Percentiles rank a stretch among this genome's conserved stretches.
These are phyloP conservation scores for Chydorus sphaericus DNA, from an alignment of 2,888 invertebrate genomes.

Conservation along the genomic window DNA sequence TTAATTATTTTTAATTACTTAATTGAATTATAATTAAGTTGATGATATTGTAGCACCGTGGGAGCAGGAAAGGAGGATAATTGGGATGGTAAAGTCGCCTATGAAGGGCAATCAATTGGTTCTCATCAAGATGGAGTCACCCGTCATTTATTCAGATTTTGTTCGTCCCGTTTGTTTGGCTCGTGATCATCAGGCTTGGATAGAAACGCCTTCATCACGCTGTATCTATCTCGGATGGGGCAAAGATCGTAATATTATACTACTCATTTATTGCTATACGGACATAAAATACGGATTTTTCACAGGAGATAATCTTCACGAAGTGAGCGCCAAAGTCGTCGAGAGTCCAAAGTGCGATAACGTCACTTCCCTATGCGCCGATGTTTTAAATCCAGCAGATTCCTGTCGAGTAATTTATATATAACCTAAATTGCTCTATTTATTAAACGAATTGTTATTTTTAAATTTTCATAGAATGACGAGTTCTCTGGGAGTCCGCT, in stretches of 20 bases:
- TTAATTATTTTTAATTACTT: background rate
- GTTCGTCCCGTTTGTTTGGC: conserved; percentile 64
- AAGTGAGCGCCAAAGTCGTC: conserved; percentile 58
- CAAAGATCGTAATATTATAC: conserved; percentile 42
- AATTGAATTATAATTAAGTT: conserved; percentile 23
- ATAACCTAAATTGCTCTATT: background rate
- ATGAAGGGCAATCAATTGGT: conserved; percentile 78
- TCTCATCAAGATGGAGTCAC: conserved; percentile 59
- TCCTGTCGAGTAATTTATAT: conserved; percentile 63
- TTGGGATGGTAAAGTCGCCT: conserved; percentile 80
- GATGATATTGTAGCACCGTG: conserved; percentile 44
- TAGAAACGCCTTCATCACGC: conserved; percentile 8
- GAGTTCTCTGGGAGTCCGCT: conserved; percentile 77
- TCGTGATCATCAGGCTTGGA: conserved; percentile 10
- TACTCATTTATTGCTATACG: background rate
- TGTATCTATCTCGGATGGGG: conserved; percentile 81
- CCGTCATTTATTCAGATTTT: conserved; percentile 61
- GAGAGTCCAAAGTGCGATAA: conserved; percentile 72
- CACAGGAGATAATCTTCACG: conserved; percentile 57
- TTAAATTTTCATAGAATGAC: conserved; percentile 20
- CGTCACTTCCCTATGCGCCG: conserved; percentile 68
- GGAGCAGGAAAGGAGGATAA: conserved; percentile 53
- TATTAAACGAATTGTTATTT: conserved; percentile 30
- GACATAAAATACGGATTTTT: conserved; percentile 10
- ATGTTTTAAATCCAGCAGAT: conserved; percentile 58